Evolutionary conservation across 2,888 invertebrate genomes (phyloP).

Genomic region (Chirona hameri): DNA sequence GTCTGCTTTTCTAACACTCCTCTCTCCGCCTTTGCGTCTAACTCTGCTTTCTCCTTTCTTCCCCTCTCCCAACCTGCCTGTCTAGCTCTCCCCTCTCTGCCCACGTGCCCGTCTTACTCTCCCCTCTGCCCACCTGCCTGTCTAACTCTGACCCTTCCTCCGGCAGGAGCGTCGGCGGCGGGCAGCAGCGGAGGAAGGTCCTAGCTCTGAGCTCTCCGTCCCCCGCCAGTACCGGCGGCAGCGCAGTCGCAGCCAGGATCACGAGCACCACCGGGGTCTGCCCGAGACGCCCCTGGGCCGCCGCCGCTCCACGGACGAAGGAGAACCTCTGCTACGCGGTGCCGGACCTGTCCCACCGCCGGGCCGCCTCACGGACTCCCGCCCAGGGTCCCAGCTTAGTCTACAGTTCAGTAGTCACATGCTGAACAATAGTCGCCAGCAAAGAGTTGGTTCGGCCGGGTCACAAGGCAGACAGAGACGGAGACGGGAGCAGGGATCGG

Average conservation of each 20-base stretch:
- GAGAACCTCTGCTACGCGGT: neutral
- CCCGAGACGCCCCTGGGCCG: neutral
- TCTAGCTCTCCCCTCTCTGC: too few species aligned
- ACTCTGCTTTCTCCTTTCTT: too few species aligned
- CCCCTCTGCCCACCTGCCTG: too few species aligned
- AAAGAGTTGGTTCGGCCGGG: neutral
- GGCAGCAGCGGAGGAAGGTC: too few species aligned
- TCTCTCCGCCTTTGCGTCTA: too few species aligned
- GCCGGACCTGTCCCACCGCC: too few species aligned
- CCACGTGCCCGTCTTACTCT: too few species aligned
- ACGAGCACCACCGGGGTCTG: neutral
- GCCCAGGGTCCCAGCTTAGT: slow-evolving; percentile 12
- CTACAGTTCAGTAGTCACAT: slow-evolving; percentile 4
- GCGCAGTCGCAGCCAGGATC: neutral
- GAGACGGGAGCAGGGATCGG: neutral
- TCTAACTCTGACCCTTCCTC: too few species aligned
- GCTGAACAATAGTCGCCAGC: neutral
- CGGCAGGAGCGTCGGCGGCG: too few species aligned
- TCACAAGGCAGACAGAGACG: neutral
- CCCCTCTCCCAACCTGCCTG: too few species aligned
- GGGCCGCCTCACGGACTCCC: neutral
- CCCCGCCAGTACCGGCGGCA: neutral
- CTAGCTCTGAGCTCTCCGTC: too few species aligned
- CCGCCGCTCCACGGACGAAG: neutral
- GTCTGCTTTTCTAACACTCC: too few species aligned